phyloP scores from a whole-genome alignment of 2,888 invertebrate genomes.

The Hypolimnas misippus region DNA sequence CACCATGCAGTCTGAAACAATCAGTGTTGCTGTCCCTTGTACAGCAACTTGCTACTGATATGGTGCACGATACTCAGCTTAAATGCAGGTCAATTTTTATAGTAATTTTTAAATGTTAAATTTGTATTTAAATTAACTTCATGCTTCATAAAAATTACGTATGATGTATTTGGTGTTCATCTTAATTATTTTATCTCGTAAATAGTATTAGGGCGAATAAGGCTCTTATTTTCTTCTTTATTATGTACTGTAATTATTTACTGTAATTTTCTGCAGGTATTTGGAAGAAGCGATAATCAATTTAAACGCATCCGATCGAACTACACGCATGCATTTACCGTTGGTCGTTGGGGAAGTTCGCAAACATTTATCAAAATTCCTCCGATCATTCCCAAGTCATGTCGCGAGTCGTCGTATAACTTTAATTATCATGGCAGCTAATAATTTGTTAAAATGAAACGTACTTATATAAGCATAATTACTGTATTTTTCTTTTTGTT shows the following conservation, averaged over 20 bases:
- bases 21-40: conserved; percentile 94
- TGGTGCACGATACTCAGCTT: conserved; percentile 88
- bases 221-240: no score
- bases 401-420: conserved; percentile 85
- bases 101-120: background rate
- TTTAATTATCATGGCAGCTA: conserved; percentile 87
- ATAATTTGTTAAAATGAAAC: conserved; percentile 55
- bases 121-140: background rate
- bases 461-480: background rate
- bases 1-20: conserved; percentile 90
- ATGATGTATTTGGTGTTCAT: no score
- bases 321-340: conserved; percentile 91
- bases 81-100: conserved; percentile 65
- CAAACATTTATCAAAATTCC: conserved; percentile 80
- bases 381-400: conserved; percentile 86
- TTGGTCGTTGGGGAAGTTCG: conserved; percentile 89
- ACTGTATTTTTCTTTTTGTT: conserved; percentile 24
- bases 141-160: no score
- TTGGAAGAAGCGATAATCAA: conserved; percentile 93
- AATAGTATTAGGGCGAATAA: no score
- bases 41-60: conserved; percentile 96
- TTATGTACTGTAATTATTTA: no score
- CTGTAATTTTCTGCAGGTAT: conserved; percentile 85
- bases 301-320: conserved; percentile 87
- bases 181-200: no score